These are phyloP conservation scores for Lasioglossum albipes DNA, from an alignment of 1,140 invertebrate species.

Conservation along the genomic window DNA sequence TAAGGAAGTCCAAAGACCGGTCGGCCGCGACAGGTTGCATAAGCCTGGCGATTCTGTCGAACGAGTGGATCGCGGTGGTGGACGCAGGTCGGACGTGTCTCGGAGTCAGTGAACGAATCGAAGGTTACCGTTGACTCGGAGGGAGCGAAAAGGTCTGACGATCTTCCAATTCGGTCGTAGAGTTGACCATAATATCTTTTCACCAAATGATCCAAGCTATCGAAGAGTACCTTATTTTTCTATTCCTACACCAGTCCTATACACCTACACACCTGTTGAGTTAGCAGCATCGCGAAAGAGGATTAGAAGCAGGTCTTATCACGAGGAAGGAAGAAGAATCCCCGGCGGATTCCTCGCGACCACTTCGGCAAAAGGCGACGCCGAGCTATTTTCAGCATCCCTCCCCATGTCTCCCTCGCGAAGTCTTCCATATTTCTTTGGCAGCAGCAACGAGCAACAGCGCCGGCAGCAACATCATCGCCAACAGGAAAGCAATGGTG, in stretches of 20 bases:
- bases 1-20: not conserved
- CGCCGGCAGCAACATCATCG: constrained; percentile 31
- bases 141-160: not conserved
- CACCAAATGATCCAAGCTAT: too few relatives aligned
- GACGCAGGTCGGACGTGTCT: constrained; percentile 1
- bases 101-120: constrained; percentile 49
- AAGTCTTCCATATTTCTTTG: constrained; percentile 44
- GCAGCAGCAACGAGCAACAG: constrained; percentile 14
- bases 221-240: too few relatives aligned
- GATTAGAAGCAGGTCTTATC: too few relatives aligned
- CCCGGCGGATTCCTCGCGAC: constrained; percentile 11
- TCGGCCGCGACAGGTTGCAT: not conserved
- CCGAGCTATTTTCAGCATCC: constrained; percentile 61
- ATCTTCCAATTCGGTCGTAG: not conserved
- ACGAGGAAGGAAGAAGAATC: constrained; percentile 45
- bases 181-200: too few relatives aligned
- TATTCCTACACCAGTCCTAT: too few relatives aligned
- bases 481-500: constrained; percentile 41
- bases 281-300: not conserved
- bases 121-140: constrained; percentile 31
- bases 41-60: not conserved
- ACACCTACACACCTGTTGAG: not conserved
- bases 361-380: constrained; percentile 37
- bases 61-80: not conserved
- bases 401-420: not conserved